A percentile compares a stretch with the other conserved stretches of the same genome.
phyloP scores from a whole-genome alignment of 2,888 invertebrate species.

The Amblyjoppa proteus region DNA sequence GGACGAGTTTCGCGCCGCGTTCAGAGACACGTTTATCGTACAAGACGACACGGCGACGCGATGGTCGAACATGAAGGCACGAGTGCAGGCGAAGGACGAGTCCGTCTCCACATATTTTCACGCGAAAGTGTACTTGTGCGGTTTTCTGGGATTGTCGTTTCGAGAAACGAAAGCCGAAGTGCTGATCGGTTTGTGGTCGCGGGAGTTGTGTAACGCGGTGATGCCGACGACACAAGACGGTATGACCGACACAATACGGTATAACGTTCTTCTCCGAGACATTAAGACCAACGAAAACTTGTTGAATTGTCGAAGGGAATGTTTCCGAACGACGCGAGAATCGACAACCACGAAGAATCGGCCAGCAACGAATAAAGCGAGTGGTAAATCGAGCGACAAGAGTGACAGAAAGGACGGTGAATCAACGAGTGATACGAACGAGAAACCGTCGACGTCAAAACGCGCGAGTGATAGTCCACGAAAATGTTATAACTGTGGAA shows the following conservation, averaged over 20 bases:
- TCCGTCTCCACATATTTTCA: background rate
- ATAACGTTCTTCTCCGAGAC: background rate
- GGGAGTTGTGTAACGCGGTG: background rate
- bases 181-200: background rate
- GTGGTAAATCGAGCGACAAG: background rate
- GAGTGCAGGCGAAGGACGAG: background rate
- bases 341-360: too few species aligned
- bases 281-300: background rate
- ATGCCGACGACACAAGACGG: background rate
- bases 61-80: background rate
- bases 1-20: constrained; percentile 16
- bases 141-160: background rate
- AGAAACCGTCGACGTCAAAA: background rate
- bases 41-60: background rate
- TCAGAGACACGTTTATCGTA: background rate
- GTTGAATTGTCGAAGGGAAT: background rate
- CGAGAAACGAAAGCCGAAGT: background rate
- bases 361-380: background rate
- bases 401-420: background rate
- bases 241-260: background rate
- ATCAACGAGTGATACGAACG: too few species aligned
- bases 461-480: background rate
- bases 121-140: background rate
- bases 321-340: too few species aligned
- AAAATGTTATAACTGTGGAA: background rate